Evolutionary conservation across 1,140 invertebrate genomes (phyloP).

Genomic region (Drosophila nikananu): DNA sequence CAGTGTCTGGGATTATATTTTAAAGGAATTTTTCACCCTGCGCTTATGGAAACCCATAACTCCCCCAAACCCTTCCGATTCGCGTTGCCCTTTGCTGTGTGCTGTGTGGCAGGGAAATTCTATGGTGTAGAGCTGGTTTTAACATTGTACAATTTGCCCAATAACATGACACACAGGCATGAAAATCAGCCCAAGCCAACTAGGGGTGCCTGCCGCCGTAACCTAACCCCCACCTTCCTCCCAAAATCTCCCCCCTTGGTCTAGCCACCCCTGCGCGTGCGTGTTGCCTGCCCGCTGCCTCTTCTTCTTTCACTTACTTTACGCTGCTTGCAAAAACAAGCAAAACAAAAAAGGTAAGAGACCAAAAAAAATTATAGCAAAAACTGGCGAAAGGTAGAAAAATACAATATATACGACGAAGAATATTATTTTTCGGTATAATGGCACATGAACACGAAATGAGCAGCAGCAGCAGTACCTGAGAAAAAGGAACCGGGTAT

Average conservation of each 20-base stretch:
- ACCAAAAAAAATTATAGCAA: constrained; percentile 60
- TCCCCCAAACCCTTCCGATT: constrained; percentile 6
- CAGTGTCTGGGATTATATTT: constrained; percentile 34
- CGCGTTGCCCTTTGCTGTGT: not conserved
- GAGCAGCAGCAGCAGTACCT: constrained; percentile 52
- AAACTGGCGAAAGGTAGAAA: constrained; percentile 55
- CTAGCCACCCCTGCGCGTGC: constrained; percentile 74
- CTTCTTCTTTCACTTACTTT: constrained; percentile 60
- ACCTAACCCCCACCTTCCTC: not conserved
- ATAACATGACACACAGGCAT: constrained; percentile 76
- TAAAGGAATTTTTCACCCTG: constrained; percentile 50
- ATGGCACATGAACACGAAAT: constrained; percentile 83
- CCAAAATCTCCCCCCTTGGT: not conserved
- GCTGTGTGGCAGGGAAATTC: constrained; percentile 15
- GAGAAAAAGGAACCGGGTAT: constrained; percentile 26
- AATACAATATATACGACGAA: constrained; percentile 36
- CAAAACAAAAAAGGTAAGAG: constrained; percentile 5
- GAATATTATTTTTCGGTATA: constrained; percentile 83
- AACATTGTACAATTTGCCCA: constrained; percentile 82
- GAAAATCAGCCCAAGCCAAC: constrained; percentile 67
- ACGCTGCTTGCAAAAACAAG: constrained; percentile 64
- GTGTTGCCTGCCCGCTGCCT: constrained; percentile 53
- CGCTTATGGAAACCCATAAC: constrained; percentile 22
- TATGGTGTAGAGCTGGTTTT: constrained; percentile 35
- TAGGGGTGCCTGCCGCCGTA: constrained; percentile 58